Conservation (phyloP, 2,888 invertebrate genomes). For the Philhelius pedissequus region DNA sequence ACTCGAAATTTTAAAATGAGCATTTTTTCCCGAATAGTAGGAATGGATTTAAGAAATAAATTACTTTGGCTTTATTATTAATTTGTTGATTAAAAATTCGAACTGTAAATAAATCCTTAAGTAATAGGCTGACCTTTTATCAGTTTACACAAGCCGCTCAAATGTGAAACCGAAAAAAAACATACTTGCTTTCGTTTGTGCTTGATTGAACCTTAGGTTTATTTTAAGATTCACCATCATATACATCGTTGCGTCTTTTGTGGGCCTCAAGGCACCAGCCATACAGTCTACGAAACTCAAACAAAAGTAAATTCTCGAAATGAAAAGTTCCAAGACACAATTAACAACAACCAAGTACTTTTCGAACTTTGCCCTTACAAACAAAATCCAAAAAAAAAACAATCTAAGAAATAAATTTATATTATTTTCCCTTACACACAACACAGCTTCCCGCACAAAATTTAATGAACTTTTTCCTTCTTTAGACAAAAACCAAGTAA, state of each 20-base stretch:
- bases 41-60: no score
- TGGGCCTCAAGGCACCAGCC: neutral
- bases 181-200: neutral
- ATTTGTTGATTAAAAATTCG: no score
- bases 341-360: slow-evolving; percentile 35
- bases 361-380: neutral
- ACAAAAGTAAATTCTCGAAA: slow-evolving; percentile 33
- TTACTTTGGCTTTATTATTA: no score
- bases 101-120: no score
- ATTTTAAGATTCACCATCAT: neutral
- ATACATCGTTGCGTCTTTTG: neutral
- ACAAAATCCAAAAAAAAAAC: neutral
- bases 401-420: neutral
- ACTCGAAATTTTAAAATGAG: no score
- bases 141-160: no score
- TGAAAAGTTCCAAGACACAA: slow-evolving; percentile 31
- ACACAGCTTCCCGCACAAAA: neutral
- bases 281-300: neutral
- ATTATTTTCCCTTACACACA: neutral
- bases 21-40: no score
- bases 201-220: neutral
- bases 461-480: slow-evolving; percentile 13
- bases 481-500: neutral
- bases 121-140: no score
- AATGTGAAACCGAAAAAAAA: neutral